Conservation (phyloP, 2,113 vertebrate species). For the Toxotes jaculatrix region DNA sequence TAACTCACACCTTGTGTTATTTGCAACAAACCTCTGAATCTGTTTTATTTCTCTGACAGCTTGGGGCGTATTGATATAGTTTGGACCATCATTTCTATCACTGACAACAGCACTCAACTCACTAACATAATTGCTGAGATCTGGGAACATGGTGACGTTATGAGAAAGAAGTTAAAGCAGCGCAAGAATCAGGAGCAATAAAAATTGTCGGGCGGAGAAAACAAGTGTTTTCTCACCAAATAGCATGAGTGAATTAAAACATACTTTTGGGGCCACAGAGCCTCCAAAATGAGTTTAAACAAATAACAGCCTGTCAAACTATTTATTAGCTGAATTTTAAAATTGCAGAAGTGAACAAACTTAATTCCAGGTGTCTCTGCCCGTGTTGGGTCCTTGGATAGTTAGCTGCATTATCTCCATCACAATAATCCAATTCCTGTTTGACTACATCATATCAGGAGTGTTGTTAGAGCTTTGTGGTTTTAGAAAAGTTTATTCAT, state of each 20-base stretch:
- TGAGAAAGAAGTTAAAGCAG: background rate
- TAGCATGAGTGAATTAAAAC: background rate
- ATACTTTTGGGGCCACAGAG: background rate
- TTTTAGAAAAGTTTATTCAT: constrained; percentile 46
- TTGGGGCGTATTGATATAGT: background rate
- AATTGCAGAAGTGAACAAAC: background rate
- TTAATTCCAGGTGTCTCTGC: background rate
- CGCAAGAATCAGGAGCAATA: background rate
- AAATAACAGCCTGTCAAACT: background rate
- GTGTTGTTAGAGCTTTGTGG: constrained; percentile 42
- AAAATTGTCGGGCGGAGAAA: background rate
- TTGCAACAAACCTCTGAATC: constrained; percentile 9
- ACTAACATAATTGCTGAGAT: background rate
- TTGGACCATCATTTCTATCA: background rate
- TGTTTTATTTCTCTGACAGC: background rate
- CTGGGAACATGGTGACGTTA: background rate
- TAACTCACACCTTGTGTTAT: constrained; percentile 29
- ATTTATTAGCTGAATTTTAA: background rate
- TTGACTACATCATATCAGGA: constrained; percentile 19
- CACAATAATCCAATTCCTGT: background rate
- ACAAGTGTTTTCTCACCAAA: background rate
- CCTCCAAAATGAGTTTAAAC: background rate
- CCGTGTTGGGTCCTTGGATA: no score
- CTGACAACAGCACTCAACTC: background rate
- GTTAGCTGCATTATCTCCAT: no score